Evolutionary conservation across 2,888 invertebrate genomes (phyloP).

Genomic region (Trachelus tabidus): DNA sequence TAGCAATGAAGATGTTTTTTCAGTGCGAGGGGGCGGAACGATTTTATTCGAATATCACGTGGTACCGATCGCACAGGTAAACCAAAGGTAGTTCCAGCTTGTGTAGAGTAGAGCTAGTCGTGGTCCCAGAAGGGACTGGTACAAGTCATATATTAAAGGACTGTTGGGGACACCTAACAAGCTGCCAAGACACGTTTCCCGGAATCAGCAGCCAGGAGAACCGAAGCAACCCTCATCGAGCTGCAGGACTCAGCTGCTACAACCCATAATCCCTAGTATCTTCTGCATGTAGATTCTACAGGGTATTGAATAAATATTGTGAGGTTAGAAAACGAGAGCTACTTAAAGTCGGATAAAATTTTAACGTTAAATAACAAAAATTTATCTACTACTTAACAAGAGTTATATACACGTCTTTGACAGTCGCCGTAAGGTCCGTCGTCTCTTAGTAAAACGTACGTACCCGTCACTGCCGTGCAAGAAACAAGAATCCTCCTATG

Average conservation of each 20-base stretch:
- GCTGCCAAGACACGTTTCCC: constrained; percentile 62
- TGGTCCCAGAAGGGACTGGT: constrained; percentile 41
- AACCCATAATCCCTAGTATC: constrained; percentile 12
- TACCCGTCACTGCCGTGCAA: background rate
- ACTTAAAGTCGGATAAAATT: background rate
- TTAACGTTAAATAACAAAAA: background rate
- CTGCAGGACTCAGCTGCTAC: constrained; percentile 15
- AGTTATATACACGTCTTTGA: background rate
- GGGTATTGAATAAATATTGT: background rate
- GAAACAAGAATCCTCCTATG: background rate
- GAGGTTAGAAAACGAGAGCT: background rate
- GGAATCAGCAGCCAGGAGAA: constrained; percentile 46
- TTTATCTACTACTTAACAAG: background rate
- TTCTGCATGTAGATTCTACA: background rate
- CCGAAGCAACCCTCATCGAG: constrained; percentile 38
- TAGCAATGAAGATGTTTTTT: constrained; percentile 4
- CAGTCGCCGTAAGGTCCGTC: background rate
- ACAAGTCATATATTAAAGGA: constrained; percentile 61
- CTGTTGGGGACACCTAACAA: constrained; percentile 62
- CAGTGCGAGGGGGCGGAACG: constrained; percentile 15
- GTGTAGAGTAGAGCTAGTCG: background rate
- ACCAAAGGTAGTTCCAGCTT: constrained; percentile 32
- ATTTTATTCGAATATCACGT: constrained; percentile 34
- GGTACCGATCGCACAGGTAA: constrained; percentile 26
- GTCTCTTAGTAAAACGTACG: too few species aligned